A percentile compares a stretch with the other conserved stretches of the same genome.
Evolutionary conservation across 2,113 vertebrate species (phyloP).

Genomic region (Brienomyrus brachyistius): DNA sequence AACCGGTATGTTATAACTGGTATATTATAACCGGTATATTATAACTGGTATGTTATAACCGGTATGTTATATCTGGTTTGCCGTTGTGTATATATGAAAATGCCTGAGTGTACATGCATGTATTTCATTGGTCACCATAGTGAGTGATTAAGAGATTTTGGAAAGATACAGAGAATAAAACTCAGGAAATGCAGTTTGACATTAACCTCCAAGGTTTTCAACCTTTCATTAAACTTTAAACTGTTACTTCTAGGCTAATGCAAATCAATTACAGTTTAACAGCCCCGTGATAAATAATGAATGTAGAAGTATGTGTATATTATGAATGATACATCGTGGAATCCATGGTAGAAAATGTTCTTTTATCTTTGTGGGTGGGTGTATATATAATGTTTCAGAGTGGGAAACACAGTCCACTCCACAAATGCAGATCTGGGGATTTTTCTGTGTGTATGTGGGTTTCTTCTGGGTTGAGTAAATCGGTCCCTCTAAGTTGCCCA

Average conservation of each 20-base stretch:
- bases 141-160: not conserved
- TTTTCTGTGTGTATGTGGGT: not conserved
- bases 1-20: too few relatives aligned
- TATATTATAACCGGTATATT: not conserved
- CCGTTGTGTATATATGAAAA: not conserved
- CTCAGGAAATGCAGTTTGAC: not conserved
- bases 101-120: not conserved
- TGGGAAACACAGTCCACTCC: not conserved
- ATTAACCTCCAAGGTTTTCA: not conserved
- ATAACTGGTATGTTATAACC: not conserved
- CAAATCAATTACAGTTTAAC: not conserved
- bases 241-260: not conserved
- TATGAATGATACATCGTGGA: not conserved
- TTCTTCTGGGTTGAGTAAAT: not conserved
- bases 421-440: not conserved
- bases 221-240: not conserved
- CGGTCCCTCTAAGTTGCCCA: not conserved
- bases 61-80: not conserved
- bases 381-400: not conserved
- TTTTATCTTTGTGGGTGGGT: not conserved
- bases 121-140: not conserved
- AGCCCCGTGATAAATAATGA: not conserved
- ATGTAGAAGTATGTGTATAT: not conserved
- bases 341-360: not conserved
- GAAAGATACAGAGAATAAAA: not conserved